Conservation (phyloP, 1,140 invertebrate species). For the Odontomachus brunneus region DNA sequence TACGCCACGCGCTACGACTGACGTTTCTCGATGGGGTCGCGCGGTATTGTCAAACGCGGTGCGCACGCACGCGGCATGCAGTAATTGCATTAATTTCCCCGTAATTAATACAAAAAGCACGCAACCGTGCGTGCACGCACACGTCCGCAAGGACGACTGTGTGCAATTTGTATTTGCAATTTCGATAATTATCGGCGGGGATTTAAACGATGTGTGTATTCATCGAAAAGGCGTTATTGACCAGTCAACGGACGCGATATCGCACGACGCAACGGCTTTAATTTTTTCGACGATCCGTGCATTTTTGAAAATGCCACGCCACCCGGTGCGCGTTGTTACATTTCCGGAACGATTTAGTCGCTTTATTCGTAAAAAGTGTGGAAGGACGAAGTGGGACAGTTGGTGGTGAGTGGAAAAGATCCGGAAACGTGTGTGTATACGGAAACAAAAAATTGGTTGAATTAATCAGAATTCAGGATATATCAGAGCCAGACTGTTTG, state of each 20-base stretch:
- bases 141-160: not conserved
- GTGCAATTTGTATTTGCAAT: not conserved
- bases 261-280: not conserved
- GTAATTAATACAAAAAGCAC: conserved; percentile 17
- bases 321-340: not conserved
- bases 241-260: not conserved
- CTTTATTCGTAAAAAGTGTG: no score
- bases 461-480: no score
- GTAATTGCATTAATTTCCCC: conserved; percentile 22
- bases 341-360: not conserved
- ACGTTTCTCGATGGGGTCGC: not conserved
- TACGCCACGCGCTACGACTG: not conserved
- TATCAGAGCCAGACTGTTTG: no score
- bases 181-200: conserved; percentile 1
- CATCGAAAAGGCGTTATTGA: conserved; percentile 5
- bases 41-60: no score
- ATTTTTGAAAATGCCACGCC: conserved; percentile 25
- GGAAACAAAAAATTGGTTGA: no score
- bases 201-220: conserved; percentile 35
- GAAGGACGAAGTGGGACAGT: no score
- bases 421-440: no score
- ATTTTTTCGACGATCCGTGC: not conserved
- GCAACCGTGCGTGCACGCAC: not conserved
- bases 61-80: not conserved
- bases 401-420: no score